Evolutionary conservation across 2,888 invertebrate species (phyloP).

Genomic region (Papilio elwesi): DNA sequence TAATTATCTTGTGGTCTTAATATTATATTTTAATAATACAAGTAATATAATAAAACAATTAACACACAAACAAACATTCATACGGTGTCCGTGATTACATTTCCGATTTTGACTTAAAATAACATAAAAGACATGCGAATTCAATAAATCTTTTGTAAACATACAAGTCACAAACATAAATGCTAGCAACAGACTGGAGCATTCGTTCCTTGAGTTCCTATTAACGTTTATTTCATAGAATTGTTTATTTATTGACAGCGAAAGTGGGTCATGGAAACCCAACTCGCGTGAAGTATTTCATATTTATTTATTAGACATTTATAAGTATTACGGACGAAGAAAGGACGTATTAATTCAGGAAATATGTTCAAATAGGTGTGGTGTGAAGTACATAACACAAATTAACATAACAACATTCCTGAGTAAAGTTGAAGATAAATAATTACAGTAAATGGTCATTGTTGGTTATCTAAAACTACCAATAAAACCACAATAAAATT

Average conservation of each 20-base stretch:
- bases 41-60: neutral
- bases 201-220: conserved; percentile 9
- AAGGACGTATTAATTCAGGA: neutral
- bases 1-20: too few relatives aligned
- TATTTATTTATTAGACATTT: conserved; percentile 13
- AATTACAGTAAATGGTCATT: too few relatives aligned
- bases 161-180: conserved; percentile 3
- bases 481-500: too few relatives aligned
- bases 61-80: neutral
- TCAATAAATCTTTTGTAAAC: conserved; percentile 16
- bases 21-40: neutral
- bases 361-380: neutral
- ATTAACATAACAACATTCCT: neutral
- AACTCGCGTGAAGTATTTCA: conserved; percentile 17
- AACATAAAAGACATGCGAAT: conserved; percentile 5
- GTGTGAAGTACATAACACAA: neutral
- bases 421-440: neutral
- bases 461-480: neutral
- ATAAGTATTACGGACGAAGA: conserved; percentile 16
- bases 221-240: conserved; percentile 20
- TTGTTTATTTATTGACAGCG: conserved; percentile 14
- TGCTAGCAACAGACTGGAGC: conserved; percentile 3
- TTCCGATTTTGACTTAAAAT: conserved; percentile 1
- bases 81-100: neutral
- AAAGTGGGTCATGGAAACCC: conserved; percentile 13